Conservation (phyloP, 1,140 invertebrate genomes). For the Antheraea pernyi region DNA sequence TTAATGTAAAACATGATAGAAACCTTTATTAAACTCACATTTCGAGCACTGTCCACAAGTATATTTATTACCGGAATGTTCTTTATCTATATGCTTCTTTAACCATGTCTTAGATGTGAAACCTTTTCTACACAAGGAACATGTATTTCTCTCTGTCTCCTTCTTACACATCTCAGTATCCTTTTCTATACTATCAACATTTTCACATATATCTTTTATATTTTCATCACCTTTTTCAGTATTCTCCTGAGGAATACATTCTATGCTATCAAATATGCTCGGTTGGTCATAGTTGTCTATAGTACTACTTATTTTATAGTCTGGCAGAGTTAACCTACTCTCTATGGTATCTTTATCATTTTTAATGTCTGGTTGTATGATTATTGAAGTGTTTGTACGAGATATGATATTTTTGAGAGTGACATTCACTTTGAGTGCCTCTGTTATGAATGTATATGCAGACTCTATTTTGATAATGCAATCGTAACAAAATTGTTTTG, state of each 20-base stretch:
- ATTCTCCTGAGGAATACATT: background rate
- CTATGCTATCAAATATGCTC: conserved; percentile 9
- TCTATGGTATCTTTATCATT: conserved; percentile 23
- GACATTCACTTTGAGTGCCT: conserved; percentile 57
- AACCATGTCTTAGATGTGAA: conserved; percentile 66
- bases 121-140: conserved; percentile 50
- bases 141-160: conserved; percentile 40
- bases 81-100: conserved; percentile 60
- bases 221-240: conserved; percentile 4
- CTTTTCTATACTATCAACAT: conserved; percentile 13
- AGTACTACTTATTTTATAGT: conserved; percentile 48
- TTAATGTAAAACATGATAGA: no score
- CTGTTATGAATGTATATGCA: conserved; percentile 57
- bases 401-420: conserved; percentile 59
- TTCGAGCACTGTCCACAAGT: conserved; percentile 49
- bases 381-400: conserved; percentile 47
- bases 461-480: conserved; percentile 64
- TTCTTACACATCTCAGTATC: conserved; percentile 10
- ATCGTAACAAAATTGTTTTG: conserved; percentile 63
- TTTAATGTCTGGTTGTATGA: conserved; percentile 46
- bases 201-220: conserved; percentile 13
- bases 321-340: conserved; percentile 45
- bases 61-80: conserved; percentile 52
- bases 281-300: conserved; percentile 32
- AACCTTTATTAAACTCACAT: conserved; percentile 34